phyloP scores from a whole-genome alignment of 2,888 invertebrate genomes.

The Lasioglossum vierecki region DNA sequence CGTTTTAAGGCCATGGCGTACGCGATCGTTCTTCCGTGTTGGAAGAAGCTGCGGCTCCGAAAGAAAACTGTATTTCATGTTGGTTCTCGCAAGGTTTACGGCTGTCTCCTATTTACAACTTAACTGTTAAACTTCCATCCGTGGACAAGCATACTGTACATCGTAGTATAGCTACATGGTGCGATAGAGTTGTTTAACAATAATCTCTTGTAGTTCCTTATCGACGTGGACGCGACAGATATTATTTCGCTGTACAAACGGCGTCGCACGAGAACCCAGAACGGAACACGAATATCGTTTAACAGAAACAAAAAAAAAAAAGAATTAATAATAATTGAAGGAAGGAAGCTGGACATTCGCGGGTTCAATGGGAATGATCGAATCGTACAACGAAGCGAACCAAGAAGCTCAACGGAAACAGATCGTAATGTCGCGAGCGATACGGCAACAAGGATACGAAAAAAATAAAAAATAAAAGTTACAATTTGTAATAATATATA shows the following conservation, averaged over 20 bases:
- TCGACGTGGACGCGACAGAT: slow-evolving; percentile 1
- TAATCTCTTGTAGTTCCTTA: not conserved
- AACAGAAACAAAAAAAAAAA: not conserved
- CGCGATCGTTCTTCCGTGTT: slow-evolving; percentile 33
- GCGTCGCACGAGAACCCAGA: not conserved
- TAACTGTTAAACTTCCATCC: slow-evolving; percentile 30
- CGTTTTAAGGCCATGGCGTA: slow-evolving; percentile 63
- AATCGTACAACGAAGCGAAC: slow-evolving; percentile 31
- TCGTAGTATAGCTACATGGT: slow-evolving; percentile 39
- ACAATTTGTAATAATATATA: slow-evolving; percentile 82
- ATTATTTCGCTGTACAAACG: not conserved
- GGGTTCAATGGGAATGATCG: not conserved
- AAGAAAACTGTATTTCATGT: slow-evolving; percentile 22
- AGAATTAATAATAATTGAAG: not conserved
- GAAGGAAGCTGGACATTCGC: not conserved
- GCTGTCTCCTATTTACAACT: slow-evolving; percentile 40
- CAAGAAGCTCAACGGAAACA: slow-evolving; percentile 19
- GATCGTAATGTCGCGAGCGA: not conserved
- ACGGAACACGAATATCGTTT: not conserved
- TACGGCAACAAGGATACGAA: slow-evolving; percentile 50
- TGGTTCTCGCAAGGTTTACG: not conserved
- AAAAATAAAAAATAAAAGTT: slow-evolving; percentile 71
- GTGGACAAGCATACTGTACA: slow-evolving; percentile 46
- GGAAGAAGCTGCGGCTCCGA: not conserved
- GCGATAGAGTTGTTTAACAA: slow-evolving; percentile 22